Percentiles rank a stretch among this genome's conserved stretches.
Evolutionary conservation across 2,888 invertebrate species (phyloP).

Genomic region (Napeogenes inachia): DNA sequence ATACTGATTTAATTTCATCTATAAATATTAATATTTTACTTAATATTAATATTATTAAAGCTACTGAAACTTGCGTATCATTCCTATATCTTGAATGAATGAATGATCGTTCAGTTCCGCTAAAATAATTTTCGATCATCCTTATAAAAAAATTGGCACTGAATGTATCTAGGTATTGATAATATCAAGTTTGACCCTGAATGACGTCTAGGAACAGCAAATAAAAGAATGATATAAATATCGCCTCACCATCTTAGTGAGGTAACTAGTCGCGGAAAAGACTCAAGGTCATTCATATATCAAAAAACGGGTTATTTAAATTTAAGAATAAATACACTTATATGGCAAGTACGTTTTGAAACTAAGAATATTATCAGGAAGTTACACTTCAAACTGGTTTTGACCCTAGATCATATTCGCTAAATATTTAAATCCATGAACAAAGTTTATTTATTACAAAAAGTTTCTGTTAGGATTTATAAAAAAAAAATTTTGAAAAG

Average conservation of each 20-base stretch:
- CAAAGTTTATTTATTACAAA: neutral
- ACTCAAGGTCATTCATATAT: slow-evolving; percentile 49
- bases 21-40: too few relatives aligned
- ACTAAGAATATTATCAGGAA: slow-evolving; percentile 1
- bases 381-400: slow-evolving; percentile 1
- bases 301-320: slow-evolving; percentile 40
- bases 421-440: neutral
- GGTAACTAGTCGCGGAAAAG: slow-evolving; percentile 54
- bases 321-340: slow-evolving; percentile 37
- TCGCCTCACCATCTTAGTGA: slow-evolving; percentile 39
- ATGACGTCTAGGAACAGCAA: slow-evolving; percentile 24
- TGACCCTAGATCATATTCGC: slow-evolving; percentile 7
- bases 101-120: too few relatives aligned
- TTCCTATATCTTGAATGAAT: too few relatives aligned
- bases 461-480: too few relatives aligned
- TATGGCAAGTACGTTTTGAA: slow-evolving; percentile 13
- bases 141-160: neutral
- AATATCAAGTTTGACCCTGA: slow-evolving; percentile 22
- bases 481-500: too few relatives aligned
- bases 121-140: neutral
- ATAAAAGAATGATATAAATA: slow-evolving; percentile 30
- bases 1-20: too few relatives aligned
- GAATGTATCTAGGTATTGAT: slow-evolving; percentile 16
- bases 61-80: too few relatives aligned
- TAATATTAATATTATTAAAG: too few relatives aligned